Evolutionary conservation across 2,113 vertebrate species (phyloP), one percentile per base, ranked within the genome.

Genomic region (Rhea americana): DNA sequence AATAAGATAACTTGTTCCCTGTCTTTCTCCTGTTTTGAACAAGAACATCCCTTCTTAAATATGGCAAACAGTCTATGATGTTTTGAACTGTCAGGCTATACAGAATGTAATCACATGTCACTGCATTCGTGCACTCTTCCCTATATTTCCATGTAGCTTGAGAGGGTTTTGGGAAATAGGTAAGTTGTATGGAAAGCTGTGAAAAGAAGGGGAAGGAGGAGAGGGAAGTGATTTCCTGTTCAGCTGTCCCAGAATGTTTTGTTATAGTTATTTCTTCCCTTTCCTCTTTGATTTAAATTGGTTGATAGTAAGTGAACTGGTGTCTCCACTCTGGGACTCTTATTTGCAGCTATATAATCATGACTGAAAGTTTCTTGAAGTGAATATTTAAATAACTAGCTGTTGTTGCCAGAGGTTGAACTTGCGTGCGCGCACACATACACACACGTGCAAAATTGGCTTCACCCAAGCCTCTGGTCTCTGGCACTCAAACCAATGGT

Each of bases 361-460:
- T 19, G 59, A 15, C 14, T 65, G 17, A 58, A 51, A 85, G 24
- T 58, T 28, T 59, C 76, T 56, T 80, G 5, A 75, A 55, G 47
- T 59, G 81, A 47, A 11, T 61, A 11, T 32, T 71, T 74, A 62
- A 70, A 26, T 32, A 66, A 35, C 15, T 41, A 18, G 12, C 78
- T 1, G 14, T 71, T 90, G 43, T 14, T 13, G 1, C 71, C 4
- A 8, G 47, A 12, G 20, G 30, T 75, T 32, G 25, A 62, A 32
- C 2, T 0, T 41, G 5, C 65, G 14, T 37, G 14, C n/a, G 22
- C 17, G 9, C 6, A 30, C 5, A n/a, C 13, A 13, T 5, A 30
- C 5, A n/a, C 6, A 16, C 13, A 41, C 47, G 51, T 55, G 53
- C 53, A 55, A 25, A 55, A 55, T 50, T 72, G 45, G 19, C 18